phyloP scores from a whole-genome alignment of 2,888 invertebrate genomes.

The Bombyx huttoni region DNA sequence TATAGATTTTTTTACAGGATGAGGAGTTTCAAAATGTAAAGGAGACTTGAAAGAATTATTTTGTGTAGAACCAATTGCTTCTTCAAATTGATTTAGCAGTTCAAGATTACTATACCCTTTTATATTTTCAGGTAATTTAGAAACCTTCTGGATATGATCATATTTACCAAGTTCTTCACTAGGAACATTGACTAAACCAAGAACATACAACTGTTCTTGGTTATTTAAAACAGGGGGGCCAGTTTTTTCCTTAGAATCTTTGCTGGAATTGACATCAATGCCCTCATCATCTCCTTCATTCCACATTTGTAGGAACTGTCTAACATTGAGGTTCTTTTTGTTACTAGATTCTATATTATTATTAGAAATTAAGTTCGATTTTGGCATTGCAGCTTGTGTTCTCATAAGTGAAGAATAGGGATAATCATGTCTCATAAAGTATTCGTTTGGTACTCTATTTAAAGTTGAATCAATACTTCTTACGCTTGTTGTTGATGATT shows the following conservation, averaged over 20 bases:
- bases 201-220: slow-evolving; percentile 61
- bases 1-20: slow-evolving; percentile 16
- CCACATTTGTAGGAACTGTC: slow-evolving; percentile 67
- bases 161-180: slow-evolving; percentile 62
- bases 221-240: slow-evolving; percentile 27
- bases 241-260: slow-evolving; percentile 23
- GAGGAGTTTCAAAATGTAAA: slow-evolving; percentile 22
- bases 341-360: slow-evolving; percentile 24
- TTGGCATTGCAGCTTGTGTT: slow-evolving; percentile 22
- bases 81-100: slow-evolving; percentile 60
- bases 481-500: slow-evolving; percentile 54
- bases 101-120: slow-evolving; percentile 64
- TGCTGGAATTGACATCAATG: slow-evolving; percentile 25
- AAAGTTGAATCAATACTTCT: slow-evolving; percentile 50
- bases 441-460: slow-evolving; percentile 37
- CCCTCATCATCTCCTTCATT: slow-evolving; percentile 65
- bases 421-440: slow-evolving; percentile 41
- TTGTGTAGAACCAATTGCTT: slow-evolving; percentile 54
- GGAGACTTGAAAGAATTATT: slow-evolving; percentile 26
- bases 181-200: slow-evolving; percentile 60
- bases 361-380: slow-evolving; percentile 20
- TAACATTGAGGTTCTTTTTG: slow-evolving; percentile 50
- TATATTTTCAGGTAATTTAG: slow-evolving; percentile 65
- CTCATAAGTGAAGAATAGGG: slow-evolving; percentile 32
- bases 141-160: slow-evolving; percentile 66